A percentile compares a stretch with the other conserved stretches of the same genome.
phyloP scores from a whole-genome alignment of 2,113 vertebrate species.

The Cyanoderma ruficeps region DNA sequence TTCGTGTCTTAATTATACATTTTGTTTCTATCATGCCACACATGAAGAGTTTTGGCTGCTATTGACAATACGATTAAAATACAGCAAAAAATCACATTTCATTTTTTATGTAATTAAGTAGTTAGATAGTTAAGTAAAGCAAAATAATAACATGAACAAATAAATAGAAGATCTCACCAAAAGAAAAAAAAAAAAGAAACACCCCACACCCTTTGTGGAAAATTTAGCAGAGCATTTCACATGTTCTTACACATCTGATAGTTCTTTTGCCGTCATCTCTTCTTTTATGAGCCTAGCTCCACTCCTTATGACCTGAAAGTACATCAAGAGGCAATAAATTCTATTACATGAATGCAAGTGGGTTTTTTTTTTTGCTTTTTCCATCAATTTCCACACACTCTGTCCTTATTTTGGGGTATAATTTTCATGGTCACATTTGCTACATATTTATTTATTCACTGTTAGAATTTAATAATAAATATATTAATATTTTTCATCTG shows the following conservation, averaged over 20 bases:
- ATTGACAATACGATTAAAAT: background rate
- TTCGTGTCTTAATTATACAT: background rate
- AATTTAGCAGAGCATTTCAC: background rate
- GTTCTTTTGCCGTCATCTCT: background rate
- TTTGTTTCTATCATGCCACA: background rate
- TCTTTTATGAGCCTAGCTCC: background rate
- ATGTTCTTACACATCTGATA: background rate
- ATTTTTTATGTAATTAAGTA: background rate
- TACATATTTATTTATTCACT: background rate
- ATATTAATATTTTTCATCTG: background rate
- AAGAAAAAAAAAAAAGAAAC: background rate
- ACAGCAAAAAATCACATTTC: background rate
- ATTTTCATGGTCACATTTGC: background rate
- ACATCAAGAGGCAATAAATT: background rate
- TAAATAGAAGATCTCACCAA: background rate
- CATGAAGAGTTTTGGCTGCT: background rate
- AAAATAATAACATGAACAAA: background rate
- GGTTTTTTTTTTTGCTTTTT: background rate
- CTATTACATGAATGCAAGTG: rapidly evolving
- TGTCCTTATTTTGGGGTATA: background rate
- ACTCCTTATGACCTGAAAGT: background rate
- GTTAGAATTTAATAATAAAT: background rate
- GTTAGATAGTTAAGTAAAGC: background rate
- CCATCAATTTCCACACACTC: background rate
- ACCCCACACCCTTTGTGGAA: background rate